Evolutionary conservation across 2,113 vertebrate genomes (phyloP), one percentile per base, ranked within the genome.

Genomic region (Rousettus leschenaultii): DNA sequence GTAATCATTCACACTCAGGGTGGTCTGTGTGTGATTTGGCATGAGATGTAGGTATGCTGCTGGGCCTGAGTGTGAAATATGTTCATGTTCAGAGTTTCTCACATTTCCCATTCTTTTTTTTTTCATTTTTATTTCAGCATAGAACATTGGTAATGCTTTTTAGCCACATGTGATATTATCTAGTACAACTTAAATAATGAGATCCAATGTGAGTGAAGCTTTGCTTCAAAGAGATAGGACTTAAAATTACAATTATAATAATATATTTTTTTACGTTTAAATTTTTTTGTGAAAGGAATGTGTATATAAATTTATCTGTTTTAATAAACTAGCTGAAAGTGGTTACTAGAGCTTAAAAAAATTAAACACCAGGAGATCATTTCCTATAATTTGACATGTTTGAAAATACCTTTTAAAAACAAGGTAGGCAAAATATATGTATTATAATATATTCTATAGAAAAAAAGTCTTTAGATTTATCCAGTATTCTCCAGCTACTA

Each of bases 311-410:
- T 73, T 35, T 45, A 83, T 86, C 79, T 73, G 43, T 83, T 93
- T 93, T 79, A 95, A 91, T 84, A 78, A 86, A 87, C 35, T 68
- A 90, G n/a, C n/a, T 59, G 26, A 83, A 89, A 83, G 18, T n/a
- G 5, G 19, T 73, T 61, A 24, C 28, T 83, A 63, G 35, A 87
- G 30, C 51, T 91, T 84, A 48, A 86, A 92, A 66, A n/a, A 65
- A 18, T 79, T 33, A 74, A 78, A 83, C 22, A 43, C 26, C 74
- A 83, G 28, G 45, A 33, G 66, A 77, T 65, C 14, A 84, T 66
- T 82, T 96, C 35, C 38, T 87, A 68, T 26, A 87, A 66, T 87
- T 73, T 95, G 85, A 95, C 30, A 83, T 74, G 30, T 82, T 74
- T 57, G 84, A 38, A 79, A 83, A 83, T 63, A 51, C 16, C 57